phyloP scores from a whole-genome alignment of 2,113 vertebrate genomes.

The Xiphias gladius region DNA sequence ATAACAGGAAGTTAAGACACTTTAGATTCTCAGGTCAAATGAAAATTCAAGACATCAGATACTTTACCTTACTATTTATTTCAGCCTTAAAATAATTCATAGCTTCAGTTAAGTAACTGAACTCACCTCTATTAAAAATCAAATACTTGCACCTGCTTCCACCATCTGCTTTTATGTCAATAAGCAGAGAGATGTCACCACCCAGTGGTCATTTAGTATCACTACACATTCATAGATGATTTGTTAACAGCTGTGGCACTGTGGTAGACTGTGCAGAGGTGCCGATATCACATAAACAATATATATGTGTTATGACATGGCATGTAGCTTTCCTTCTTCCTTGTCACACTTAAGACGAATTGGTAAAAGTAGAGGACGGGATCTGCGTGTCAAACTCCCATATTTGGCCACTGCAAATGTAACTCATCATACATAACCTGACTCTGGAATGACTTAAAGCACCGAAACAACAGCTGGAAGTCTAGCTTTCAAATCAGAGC shows the following conservation, averaged over 20 bases:
- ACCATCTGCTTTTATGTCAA: not conserved
- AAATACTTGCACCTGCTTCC: constrained; percentile 31
- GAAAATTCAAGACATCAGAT: not conserved
- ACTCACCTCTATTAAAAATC: not conserved
- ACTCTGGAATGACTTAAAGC: constrained; percentile 19
- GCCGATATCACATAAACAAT: constrained; percentile 17
- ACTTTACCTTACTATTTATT: not conserved
- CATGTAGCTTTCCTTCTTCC: not conserved
- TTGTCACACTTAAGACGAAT: constrained; percentile 18
- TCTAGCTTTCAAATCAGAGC: constrained; percentile 52
- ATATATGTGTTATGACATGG: constrained; percentile 7
- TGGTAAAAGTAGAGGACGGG: not conserved
- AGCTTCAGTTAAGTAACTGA: not conserved
- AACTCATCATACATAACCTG: not conserved
- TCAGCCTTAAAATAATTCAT: not conserved
- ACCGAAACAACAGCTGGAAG: constrained; percentile 22
- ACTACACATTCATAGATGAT: constrained; percentile 33
- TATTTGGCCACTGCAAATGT: constrained; percentile 17
- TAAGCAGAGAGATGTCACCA: constrained; percentile 56
- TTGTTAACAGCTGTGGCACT: not conserved
- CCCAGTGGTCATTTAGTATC: constrained; percentile 55
- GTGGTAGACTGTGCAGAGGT: constrained; percentile 6
- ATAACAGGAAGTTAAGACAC: not conserved
- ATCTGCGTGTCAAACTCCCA: constrained; percentile 10
- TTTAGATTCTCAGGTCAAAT: not conserved